Percentiles rank a stretch among this genome's conserved stretches.
Conservation (phyloP, 2,888 invertebrate genomes). For the Pachydiplax longipennis region DNA sequence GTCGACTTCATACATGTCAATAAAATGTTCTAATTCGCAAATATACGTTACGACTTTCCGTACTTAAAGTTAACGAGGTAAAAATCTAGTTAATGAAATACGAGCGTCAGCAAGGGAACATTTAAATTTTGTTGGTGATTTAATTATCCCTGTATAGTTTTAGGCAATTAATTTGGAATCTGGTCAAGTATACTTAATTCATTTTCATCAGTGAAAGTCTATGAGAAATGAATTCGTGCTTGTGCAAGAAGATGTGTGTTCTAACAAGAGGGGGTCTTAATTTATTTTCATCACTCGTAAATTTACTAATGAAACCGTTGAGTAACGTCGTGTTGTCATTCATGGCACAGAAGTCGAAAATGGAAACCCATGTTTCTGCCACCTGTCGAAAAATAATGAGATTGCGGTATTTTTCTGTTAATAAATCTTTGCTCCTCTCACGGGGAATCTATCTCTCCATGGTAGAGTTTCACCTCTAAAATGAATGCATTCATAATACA, state of each 20-base stretch:
- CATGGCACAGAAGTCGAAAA: not conserved
- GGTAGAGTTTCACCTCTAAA: not conserved
- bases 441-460: not conserved
- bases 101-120: no score
- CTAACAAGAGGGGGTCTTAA: not conserved
- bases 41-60: no score
- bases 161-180: no score
- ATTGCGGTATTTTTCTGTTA: not conserved
- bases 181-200: no score
- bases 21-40: no score
- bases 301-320: not conserved
- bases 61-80: no score
- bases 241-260: not conserved
- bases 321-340: not conserved
- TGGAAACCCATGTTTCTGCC: not conserved
- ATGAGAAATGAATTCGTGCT: not conserved
- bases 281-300: not conserved
- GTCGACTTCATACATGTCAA: no score
- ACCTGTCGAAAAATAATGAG: conserved; percentile 1
- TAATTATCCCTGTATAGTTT: no score
- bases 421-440: not conserved
- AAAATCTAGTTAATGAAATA: no score
- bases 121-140: no score
- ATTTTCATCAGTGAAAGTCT: no score
- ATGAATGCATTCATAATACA: no score